These are phyloP conservation scores for Saccopteryx bilineata DNA, from an alignment of 2,113 vertebrate genomes.

Conservation along the genomic window DNA sequence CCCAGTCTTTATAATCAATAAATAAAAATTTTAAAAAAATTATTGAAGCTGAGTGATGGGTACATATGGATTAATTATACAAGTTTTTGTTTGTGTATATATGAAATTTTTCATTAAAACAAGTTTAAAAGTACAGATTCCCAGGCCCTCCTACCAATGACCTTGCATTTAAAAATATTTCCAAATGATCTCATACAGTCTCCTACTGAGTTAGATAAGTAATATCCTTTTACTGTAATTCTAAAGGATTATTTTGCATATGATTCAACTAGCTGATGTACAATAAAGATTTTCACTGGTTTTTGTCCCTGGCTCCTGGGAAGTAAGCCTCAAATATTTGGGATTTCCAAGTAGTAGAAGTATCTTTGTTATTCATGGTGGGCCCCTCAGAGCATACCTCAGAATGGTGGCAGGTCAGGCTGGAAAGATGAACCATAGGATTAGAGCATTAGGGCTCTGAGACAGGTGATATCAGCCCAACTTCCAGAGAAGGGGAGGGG, in stretches of 20 bases:
- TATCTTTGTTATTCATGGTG: neutral
- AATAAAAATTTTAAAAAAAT: neutral
- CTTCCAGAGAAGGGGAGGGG: neutral
- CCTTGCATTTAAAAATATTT: neutral
- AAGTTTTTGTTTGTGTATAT: slow-evolving; percentile 23
- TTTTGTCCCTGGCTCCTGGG: neutral
- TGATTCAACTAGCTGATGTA: slow-evolving; percentile 15
- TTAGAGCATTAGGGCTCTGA: neutral
- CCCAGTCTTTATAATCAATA: too few relatives aligned
- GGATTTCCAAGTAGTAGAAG: neutral
- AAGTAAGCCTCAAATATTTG: slow-evolving; percentile 27
- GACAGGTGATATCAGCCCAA: neutral
- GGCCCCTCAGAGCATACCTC: neutral
- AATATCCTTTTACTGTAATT: slow-evolving; percentile 3
- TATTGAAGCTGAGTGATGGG: neutral
- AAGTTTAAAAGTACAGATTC: neutral
- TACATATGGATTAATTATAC: neutral
- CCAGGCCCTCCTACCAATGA: neutral
- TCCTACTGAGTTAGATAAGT: slow-evolving; percentile 39
- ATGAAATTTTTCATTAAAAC: slow-evolving; percentile 26
- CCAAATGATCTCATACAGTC: slow-evolving; percentile 23
- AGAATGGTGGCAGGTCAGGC: neutral
- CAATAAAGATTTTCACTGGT: neutral
- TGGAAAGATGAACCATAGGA: neutral
- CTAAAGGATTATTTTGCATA: neutral